A percentile compares a stretch with the other conserved stretches of the same genome.
Evolutionary conservation across 2,113 vertebrate species (phyloP).

Genomic region (Perccottus glenii): DNA sequence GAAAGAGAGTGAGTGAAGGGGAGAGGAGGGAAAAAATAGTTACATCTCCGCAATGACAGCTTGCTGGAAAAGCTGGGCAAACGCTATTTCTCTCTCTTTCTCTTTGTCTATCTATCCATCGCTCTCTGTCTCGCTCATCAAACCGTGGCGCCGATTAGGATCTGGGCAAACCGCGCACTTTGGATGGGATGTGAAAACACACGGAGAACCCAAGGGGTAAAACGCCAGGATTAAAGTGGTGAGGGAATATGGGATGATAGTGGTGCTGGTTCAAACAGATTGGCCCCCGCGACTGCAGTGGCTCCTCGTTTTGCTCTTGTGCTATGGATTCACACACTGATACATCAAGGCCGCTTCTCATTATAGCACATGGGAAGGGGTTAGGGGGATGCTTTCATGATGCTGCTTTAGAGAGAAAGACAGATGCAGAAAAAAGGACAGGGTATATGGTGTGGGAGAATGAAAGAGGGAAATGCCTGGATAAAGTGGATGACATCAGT

Average conservation of each 20-base stretch:
- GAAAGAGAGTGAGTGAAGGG: constrained; percentile 34
- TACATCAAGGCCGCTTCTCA: constrained; percentile 78
- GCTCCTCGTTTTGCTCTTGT: constrained; percentile 57
- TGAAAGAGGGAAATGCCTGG: constrained; percentile 39
- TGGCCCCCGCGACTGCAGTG: constrained; percentile 47
- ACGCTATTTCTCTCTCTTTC: constrained; percentile 47
- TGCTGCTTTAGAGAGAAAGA: constrained; percentile 60
- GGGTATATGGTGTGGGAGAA: constrained; percentile 47
- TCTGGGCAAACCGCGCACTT: constrained; percentile 56
- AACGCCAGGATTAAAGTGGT: constrained; percentile 74
- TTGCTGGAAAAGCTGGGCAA: constrained; percentile 68
- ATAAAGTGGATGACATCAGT: constrained; percentile 50
- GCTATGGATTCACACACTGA: constrained; percentile 67
- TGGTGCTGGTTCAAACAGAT: constrained; percentile 64
- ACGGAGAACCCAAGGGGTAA: constrained; percentile 70
- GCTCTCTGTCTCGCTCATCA: constrained; percentile 60
- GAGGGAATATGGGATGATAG: constrained; percentile 55
- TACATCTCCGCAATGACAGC: constrained; percentile 75
- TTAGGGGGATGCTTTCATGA: constrained; percentile 66
- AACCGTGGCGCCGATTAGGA: constrained; percentile 74
- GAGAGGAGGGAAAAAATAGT: constrained; percentile 38
- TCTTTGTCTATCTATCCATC: constrained; percentile 50
- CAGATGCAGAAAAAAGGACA: constrained; percentile 9
- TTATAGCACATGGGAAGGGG: constrained; percentile 56
- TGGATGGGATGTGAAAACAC: constrained; percentile 69